A percentile compares a stretch with the other conserved stretches of the same genome.
phyloP scores from a whole-genome alignment of 2,888 invertebrate genomes.

The Ormyrus nitidulus region DNA sequence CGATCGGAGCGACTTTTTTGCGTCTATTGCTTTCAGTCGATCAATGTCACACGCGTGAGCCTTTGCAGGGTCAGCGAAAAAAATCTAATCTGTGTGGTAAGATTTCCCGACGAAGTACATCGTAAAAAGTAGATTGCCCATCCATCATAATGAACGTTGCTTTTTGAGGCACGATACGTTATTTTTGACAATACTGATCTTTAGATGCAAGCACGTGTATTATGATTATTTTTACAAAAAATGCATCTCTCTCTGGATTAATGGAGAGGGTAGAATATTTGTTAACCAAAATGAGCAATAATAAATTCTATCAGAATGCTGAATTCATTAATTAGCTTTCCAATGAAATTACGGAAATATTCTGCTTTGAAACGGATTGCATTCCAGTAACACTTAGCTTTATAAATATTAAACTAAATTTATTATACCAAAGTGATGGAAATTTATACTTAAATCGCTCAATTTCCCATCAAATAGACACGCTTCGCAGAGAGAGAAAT shows the following conservation, averaged over 20 bases:
- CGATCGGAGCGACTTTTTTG: constrained; percentile 33
- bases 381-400: no score
- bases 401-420: no score
- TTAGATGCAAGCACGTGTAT: neutral
- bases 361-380: no score
- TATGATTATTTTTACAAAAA: neutral
- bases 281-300: no score
- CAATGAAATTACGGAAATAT: no score
- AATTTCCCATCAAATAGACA: no score
- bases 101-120: constrained; percentile 22
- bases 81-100: constrained; percentile 46
- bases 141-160: constrained; percentile 53
- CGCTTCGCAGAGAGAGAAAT: no score
- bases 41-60: constrained; percentile 53
- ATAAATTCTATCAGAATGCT: no score
- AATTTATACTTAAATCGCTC: no score
- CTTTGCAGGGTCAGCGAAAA: constrained; percentile 10
- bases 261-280: no score
- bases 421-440: no score
- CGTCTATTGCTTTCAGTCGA: constrained; percentile 49
- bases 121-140: constrained; percentile 17
- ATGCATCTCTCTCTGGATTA: neutral
- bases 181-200: constrained; percentile 34
- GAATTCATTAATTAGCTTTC: no score
- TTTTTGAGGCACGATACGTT: constrained; percentile 28